A percentile compares a stretch with the other conserved stretches of the same genome.
Evolutionary conservation across 2,797 vertebrate species (phyloP).

Genomic region (Melanotaenia boesemani): DNA sequence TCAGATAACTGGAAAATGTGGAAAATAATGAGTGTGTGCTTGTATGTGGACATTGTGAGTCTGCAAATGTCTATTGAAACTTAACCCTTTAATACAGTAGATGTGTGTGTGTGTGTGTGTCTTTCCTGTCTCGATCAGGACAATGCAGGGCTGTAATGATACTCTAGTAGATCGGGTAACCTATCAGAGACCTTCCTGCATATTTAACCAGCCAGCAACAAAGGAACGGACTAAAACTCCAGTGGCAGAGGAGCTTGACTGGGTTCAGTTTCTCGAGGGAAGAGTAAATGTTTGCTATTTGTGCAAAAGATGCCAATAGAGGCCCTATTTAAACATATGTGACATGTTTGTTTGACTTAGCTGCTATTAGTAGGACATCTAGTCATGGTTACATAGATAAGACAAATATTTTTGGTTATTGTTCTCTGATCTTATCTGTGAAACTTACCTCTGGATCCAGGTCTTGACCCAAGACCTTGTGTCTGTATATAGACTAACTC

Average conservation of each 20-base stretch:
- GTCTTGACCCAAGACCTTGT: slow-evolving; percentile 1
- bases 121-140: slow-evolving; percentile 50
- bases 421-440: slow-evolving; percentile 1
- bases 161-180: slow-evolving; percentile 74
- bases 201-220: slow-evolving; percentile 69
- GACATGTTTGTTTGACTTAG: slow-evolving; percentile 9
- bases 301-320: slow-evolving; percentile 17
- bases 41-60: slow-evolving; percentile 38
- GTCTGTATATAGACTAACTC: background rate
- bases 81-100: slow-evolving; percentile 66
- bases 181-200: slow-evolving; percentile 73
- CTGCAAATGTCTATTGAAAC: slow-evolving; percentile 59
- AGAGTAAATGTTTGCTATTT: slow-evolving; percentile 19
- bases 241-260: slow-evolving; percentile 16
- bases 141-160: slow-evolving; percentile 72
- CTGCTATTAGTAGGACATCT: background rate
- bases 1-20: slow-evolving; percentile 69
- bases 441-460: background rate
- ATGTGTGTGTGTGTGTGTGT: slow-evolving; percentile 46
- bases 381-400: background rate
- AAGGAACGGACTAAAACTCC: slow-evolving; percentile 27
- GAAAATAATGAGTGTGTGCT: slow-evolving; percentile 58
- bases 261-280: slow-evolving; percentile 19
- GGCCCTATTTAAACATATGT: background rate
- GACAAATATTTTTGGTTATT: background rate